phyloP scores from a whole-genome alignment of 2,113 vertebrate species.

The Phoenicopterus ruber region DNA sequence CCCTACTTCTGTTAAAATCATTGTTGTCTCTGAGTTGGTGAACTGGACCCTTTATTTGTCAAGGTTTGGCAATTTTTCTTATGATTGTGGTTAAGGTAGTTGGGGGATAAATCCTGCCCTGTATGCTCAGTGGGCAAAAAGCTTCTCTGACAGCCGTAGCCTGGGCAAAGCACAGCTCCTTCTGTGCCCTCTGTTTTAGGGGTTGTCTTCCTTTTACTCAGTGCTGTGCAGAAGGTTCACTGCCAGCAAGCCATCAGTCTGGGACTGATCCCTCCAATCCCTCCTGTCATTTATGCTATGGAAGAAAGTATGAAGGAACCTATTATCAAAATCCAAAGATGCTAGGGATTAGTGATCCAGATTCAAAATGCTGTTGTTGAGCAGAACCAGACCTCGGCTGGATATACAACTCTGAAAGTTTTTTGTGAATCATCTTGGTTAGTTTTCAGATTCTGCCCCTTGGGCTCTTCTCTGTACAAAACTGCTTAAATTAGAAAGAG shows the following conservation, averaged over 20 bases:
- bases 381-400: background rate
- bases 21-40: background rate
- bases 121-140: background rate
- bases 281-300: background rate
- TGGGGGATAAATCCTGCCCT: background rate
- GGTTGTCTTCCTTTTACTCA: background rate
- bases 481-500: background rate
- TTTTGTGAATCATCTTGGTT: background rate
- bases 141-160: background rate
- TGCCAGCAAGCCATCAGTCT: background rate
- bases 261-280: background rate
- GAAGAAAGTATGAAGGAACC: background rate
- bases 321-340: background rate
- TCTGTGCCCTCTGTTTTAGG: background rate
- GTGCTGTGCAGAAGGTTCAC: background rate
- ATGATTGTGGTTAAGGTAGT: background rate
- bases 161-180: background rate
- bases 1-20: background rate
- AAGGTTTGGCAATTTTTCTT: background rate
- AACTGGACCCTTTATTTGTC: too few relatives aligned
- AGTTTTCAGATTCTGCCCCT: background rate
- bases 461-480: background rate
- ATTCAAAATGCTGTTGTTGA: background rate
- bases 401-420: background rate
- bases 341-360: background rate